Base-by-base conservation (phyloP, 2,888 invertebrate species). In the Epinotia demarniana region DNA sequence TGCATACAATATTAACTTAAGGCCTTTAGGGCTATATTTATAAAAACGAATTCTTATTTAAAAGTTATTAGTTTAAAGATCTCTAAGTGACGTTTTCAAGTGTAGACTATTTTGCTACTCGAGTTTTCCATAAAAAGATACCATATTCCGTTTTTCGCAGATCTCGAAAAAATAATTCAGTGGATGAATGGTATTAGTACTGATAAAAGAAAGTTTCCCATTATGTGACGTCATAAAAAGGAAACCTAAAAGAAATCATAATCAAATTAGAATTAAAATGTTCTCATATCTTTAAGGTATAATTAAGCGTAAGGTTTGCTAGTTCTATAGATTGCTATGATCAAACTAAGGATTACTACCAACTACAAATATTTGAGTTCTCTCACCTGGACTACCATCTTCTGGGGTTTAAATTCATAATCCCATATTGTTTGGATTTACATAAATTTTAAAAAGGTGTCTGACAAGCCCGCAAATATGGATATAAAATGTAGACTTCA, bases 401-500 rank as follows among this genome's bases (percentile, higher is more conserved):
- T 53, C 53, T 8, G n/a, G 53, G n/a, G 16, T 53, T 53, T n/a
- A n/a, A n/a, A n/a, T 53, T 53, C n/a, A 53, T 49, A 49, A 49
- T 49, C 49, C 49, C 49, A 49, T 49, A 9, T 49, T 49, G 16
- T 5, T 49, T 13, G 49, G 49, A 49, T 53, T n/a, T 13, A 53
- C n/a, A n/a, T 53, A 46, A 64, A 64, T 49, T 39, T 46, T 78
- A 77, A 80, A 77, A 80, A 79, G 80, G 78, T 78, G 81, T 78
- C 81, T 77, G 83, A 82, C 55, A 80, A 83, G n/a, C 53, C 53
- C 16, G 8, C n/a, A 53, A 82, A 83, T 82, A 82, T 46, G 13
- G 23, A 64, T 81, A 80, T 81, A 81, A 81, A 81, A 78, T 77
- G 72, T 75, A 84, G 83, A 86, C 85, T 87, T 88, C 87, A 90